Evolutionary conservation across 2,888 invertebrate genomes (phyloP).

Genomic region (Euplagia quadripunctaria): DNA sequence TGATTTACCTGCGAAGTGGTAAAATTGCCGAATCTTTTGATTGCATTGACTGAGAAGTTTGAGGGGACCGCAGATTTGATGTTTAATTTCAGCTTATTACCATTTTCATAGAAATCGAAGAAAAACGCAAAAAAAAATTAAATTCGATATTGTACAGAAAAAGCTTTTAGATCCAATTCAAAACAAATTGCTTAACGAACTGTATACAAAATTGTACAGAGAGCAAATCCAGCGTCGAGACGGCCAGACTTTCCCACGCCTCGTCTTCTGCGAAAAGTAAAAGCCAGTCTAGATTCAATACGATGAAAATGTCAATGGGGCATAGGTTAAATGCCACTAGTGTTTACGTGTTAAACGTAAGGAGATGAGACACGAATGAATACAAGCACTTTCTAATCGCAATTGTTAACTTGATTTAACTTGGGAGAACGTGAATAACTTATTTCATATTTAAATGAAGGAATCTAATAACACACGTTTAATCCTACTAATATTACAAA

Average conservation of each 20-base stretch:
- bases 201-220: slow-evolving; percentile 9
- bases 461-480: background rate
- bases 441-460: background rate
- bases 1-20: too few species aligned
- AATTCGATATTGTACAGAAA: background rate
- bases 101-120: background rate
- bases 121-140: background rate
- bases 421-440: background rate
- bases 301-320: slow-evolving; percentile 64
- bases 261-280: slow-evolving; percentile 47
- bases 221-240: slow-evolving; percentile 22
- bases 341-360: slow-evolving; percentile 35
- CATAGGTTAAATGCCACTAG: slow-evolving; percentile 60
- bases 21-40: too few species aligned
- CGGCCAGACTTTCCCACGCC: slow-evolving; percentile 55
- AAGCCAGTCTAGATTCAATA: slow-evolving; percentile 54
- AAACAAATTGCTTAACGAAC: slow-evolving; percentile 17
- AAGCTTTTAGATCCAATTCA: background rate
- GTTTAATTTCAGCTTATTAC: background rate
- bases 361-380: slow-evolving; percentile 2
- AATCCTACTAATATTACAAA: too few species aligned
- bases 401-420: background rate
- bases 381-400: background rate
- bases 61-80: too few species aligned
- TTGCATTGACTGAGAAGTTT: too few species aligned